Conservation (phyloP, 2,888 invertebrate species). For the Parascotia fuliginaria region DNA sequence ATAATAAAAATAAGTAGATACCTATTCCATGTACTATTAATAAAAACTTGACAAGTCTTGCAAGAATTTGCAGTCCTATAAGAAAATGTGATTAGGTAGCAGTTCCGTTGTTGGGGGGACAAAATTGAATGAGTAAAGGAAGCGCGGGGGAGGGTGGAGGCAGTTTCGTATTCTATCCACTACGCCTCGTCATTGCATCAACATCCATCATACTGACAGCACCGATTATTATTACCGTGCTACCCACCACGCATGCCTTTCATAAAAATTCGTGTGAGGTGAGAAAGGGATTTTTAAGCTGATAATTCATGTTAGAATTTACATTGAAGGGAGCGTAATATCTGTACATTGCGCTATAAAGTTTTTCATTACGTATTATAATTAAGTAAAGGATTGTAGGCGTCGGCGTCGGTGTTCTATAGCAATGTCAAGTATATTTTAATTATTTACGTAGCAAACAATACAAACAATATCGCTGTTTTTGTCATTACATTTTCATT, state of each 20-base stretch:
- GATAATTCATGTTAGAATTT: constrained; percentile 47
- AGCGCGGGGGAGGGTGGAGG: constrained; percentile 33
- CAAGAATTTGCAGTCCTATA: constrained; percentile 26
- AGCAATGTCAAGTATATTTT: not conserved
- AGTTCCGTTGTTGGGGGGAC: constrained; percentile 41
- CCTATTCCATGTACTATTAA: not conserved
- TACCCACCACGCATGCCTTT: constrained; percentile 59
- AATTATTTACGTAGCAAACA: not conserved
- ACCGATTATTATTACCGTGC: constrained; percentile 70
- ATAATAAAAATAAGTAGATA: not conserved
- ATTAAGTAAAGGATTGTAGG: not conserved
- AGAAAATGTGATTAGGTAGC: constrained; percentile 48
- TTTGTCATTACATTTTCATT: too few species aligned
- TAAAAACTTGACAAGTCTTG: not conserved
- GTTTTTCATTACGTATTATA: not conserved
- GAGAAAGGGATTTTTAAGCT: constrained; percentile 49
- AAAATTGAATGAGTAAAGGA: constrained; percentile 42
- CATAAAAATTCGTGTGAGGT: constrained; percentile 56
- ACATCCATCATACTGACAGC: constrained; percentile 79
- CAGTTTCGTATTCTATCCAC: constrained; percentile 55
- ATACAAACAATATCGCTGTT: not conserved
- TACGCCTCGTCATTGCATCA: constrained; percentile 67
- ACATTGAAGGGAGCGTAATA: constrained; percentile 14
- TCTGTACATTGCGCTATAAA: not conserved
- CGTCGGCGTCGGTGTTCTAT: not conserved